These are phyloP conservation scores for Helicolenus hilgendorfi DNA, from an alignment of 2,797 vertebrate genomes.

Conservation along the genomic window DNA sequence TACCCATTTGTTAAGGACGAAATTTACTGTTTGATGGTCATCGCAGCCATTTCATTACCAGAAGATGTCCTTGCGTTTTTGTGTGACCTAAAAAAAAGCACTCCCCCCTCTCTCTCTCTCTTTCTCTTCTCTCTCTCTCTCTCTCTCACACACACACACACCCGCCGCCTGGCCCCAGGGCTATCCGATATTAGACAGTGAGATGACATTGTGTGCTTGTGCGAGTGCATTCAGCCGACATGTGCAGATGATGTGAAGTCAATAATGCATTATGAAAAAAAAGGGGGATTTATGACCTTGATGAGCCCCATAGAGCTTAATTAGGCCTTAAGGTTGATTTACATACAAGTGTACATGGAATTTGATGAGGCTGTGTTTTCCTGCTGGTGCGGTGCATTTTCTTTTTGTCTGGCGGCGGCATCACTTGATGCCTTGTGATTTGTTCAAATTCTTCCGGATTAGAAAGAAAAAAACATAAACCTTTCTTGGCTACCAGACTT, in stretches of 20 bases:
- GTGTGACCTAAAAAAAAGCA: conserved; percentile 84
- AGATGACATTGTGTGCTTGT: conserved; percentile 88
- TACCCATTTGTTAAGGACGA: conserved; percentile 68
- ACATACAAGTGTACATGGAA: conserved; percentile 83
- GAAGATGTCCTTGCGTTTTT: conserved; percentile 88
- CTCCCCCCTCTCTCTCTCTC: neutral
- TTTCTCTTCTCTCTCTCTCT: neutral
- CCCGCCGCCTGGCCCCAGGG: conserved; percentile 76
- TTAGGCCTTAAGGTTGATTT: conserved; percentile 92
- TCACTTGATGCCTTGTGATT: conserved; percentile 44
- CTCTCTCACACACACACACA: conserved; percentile 5
- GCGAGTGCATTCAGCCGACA: conserved; percentile 86
- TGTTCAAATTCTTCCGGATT: conserved; percentile 29
- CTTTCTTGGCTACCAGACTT: neutral
- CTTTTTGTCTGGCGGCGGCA: conserved; percentile 44
- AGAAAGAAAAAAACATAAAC: conserved; percentile 17
- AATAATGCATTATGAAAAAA: conserved; percentile 91
- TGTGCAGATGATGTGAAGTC: conserved; percentile 89
- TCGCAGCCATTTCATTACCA: conserved; percentile 73
- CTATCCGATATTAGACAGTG: conserved; percentile 88
- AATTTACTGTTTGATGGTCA: conserved; percentile 71
- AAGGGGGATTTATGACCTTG: conserved; percentile 89
- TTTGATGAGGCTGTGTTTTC: conserved; percentile 76
- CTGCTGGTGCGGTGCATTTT: conserved; percentile 53
- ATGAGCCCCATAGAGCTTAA: conserved; percentile 88